phyloP scores from a whole-genome alignment of 2,113 vertebrate species.

The Corvus cornix region DNA sequence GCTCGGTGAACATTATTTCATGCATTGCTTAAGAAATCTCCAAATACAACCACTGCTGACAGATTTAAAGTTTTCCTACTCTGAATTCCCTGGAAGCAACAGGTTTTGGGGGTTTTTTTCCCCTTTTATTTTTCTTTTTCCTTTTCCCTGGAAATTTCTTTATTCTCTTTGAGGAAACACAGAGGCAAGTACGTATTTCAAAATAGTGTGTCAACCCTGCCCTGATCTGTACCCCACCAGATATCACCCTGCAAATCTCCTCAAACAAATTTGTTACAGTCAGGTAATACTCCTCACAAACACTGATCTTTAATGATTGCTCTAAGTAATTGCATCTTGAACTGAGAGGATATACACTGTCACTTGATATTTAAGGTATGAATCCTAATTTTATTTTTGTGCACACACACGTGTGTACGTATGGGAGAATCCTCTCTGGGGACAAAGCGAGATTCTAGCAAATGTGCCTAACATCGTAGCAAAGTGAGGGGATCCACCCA shows the following conservation, averaged over 20 bases:
- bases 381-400: constrained; percentile 5
- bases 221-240: background rate
- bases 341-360: background rate
- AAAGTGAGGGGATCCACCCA: background rate
- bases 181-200: background rate
- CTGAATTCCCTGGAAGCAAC: background rate
- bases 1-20: background rate
- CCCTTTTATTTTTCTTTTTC: background rate
- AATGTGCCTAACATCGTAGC: background rate
- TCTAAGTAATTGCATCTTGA: background rate
- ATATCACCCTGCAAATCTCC: background rate
- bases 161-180: background rate
- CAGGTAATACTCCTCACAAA: background rate
- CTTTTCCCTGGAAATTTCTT: background rate
- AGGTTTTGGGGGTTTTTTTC: background rate
- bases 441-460: background rate
- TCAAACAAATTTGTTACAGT: background rate
- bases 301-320: background rate
- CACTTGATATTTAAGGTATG: background rate
- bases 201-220: background rate
- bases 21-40: background rate
- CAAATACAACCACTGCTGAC: background rate
- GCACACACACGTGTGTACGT: background rate
- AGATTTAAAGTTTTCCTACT: background rate
- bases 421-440: background rate